Percentiles rank a stretch among this genome's conserved stretches.
phyloP scores from a whole-genome alignment of 2,888 invertebrate species.

The Tineola bisselliella region DNA sequence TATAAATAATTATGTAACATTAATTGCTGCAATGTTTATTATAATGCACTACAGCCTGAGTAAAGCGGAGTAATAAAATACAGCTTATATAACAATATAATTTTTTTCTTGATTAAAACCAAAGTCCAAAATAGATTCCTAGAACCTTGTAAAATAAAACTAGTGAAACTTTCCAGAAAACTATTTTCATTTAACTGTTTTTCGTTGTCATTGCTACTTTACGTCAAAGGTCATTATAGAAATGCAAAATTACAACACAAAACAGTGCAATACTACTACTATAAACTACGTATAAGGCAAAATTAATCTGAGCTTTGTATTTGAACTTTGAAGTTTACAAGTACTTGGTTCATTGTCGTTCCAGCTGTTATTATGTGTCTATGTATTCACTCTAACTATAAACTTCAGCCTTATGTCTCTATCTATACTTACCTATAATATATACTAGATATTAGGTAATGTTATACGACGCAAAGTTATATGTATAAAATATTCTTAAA shows the following conservation, averaged over 20 bases:
- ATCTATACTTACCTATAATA: no score
- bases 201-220: neutral
- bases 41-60: no score
- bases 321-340: neutral
- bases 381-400: no score
- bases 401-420: no score
- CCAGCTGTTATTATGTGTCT: neutral
- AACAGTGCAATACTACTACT: neutral
- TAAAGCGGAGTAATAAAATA: no score
- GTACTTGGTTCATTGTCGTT: neutral
- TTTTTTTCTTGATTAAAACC: no score
- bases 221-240: neutral
- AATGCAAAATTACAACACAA: neutral
- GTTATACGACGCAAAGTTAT: no score
- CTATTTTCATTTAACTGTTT: neutral
- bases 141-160: neutral
- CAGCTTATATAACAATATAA: no score
- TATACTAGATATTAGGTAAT: no score
- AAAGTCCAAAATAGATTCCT: neutral
- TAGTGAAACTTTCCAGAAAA: neutral
- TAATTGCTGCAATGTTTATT: no score
- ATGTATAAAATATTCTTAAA: neutral
- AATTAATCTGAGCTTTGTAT: neutral
- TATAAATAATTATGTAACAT: no score
- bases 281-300: neutral